Percentiles rank a stretch among this genome's conserved stretches.
phyloP scores from a whole-genome alignment of 2,797 vertebrate species.

The Pantherophis vulpinus region DNA sequence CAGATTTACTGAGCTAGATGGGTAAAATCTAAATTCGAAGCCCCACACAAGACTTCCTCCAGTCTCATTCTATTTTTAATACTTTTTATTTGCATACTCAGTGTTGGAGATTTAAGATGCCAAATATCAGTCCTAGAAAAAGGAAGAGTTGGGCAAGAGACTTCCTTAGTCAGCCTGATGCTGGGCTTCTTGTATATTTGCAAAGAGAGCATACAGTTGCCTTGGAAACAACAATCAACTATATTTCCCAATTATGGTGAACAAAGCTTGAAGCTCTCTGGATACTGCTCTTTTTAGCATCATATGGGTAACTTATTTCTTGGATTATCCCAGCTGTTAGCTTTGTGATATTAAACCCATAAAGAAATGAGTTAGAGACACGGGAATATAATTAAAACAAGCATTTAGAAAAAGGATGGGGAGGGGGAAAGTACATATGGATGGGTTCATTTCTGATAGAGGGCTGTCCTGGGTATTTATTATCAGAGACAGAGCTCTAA shows the following conservation, averaged over 20 bases:
- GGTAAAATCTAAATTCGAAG: not conserved
- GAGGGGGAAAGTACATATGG: not conserved
- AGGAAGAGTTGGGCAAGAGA: not conserved
- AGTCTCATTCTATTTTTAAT: not conserved
- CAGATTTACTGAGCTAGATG: not conserved
- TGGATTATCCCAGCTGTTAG: not conserved
- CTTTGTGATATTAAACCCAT: not conserved
- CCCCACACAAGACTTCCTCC: not conserved
- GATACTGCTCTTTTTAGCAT: not conserved
- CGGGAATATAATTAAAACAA: not conserved
- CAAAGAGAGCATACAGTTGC: not conserved
- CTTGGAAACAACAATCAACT: constrained; percentile 15
- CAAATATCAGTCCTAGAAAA: not conserved
- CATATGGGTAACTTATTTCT: not conserved
- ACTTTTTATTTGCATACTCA: not conserved
- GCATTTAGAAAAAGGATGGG: not conserved
- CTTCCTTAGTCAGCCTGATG: not conserved
- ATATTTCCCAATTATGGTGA: not conserved
- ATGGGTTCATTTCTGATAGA: not conserved
- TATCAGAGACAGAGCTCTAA: not conserved
- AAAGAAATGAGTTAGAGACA: not conserved
- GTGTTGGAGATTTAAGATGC: not conserved
- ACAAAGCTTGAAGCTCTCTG: not conserved
- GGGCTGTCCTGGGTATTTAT: not conserved
- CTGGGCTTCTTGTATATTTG: not conserved